Base-by-base conservation (phyloP, 2,888 invertebrate species). In the Trypoxylon attenuatum region DNA sequence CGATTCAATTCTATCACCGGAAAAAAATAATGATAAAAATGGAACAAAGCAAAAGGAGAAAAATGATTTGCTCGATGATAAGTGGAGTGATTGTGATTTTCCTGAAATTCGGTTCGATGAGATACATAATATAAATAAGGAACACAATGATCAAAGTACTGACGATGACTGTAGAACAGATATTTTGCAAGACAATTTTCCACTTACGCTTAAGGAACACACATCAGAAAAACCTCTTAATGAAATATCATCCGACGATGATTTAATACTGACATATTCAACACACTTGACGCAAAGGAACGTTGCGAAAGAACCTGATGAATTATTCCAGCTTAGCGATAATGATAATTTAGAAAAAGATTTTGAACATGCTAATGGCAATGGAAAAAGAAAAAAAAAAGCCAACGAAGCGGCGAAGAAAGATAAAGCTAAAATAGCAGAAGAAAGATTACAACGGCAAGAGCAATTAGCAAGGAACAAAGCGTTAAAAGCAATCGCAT, bases 401-500 rank as follows among this genome's bases (percentile, higher is more conserved):
- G 16, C 21, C 18, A 55, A 39, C 41, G n/a, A 5, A 43, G 10
- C 53, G 39, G 13, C 39, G 15, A 73, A 60, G 15, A 61, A 62
- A 45, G 21, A 16, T 22, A 70, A 62, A 42, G 42, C 5, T 18
- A 43, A 25, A 38, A 2, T 63, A 27, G 62, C 23, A 42, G 49
- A 67, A 21, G 69, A 74, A 19, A 68, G 55, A 50, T 22, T 43
- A 8, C 62, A 43, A 16, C 69, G 27, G 6, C 67, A 67, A 19
- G 43, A 76, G 56, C 67, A 66, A 52, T 46, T 68, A 16, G 59
- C 53, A 1, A 71, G 51, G 47, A 74, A 81, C 22, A 84, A 76
- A 46, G 73, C 76, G 0, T 46, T 77, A 13, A 83, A 75, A 53
- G 25, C 69, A 42, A 62, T 81, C 15, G 71, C 67, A n/a, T 50